A percentile compares a stretch with the other conserved stretches of the same genome.
Conservation (phyloP, 2,888 invertebrate species). For the Liodrosophila aerea region DNA sequence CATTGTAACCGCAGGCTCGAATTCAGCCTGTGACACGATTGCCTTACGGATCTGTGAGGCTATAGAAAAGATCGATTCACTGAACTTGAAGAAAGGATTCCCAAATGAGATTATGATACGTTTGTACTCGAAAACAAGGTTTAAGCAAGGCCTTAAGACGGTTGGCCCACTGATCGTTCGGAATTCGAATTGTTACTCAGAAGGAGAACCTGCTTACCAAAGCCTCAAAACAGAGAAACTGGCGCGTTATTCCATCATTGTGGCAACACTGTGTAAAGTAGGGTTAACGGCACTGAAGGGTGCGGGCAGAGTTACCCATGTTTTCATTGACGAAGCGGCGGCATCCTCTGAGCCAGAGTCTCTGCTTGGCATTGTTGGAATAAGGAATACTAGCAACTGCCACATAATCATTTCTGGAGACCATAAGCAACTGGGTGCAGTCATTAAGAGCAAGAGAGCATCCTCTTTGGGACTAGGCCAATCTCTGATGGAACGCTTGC, state of each 20-base stretch:
- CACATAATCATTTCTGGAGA: slow-evolving; percentile 89
- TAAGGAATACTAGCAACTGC: slow-evolving; percentile 69
- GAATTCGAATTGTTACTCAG: slow-evolving; percentile 78
- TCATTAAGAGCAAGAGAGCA: slow-evolving; percentile 82
- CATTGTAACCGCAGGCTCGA: slow-evolving; percentile 88
- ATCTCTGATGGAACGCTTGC: slow-evolving; percentile 89
- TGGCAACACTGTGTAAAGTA: slow-evolving; percentile 86
- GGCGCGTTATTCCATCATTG: slow-evolving; percentile 86
- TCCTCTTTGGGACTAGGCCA: slow-evolving; percentile 59
- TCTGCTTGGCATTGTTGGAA: slow-evolving; percentile 84
- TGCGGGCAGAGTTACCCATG: slow-evolving; percentile 82
- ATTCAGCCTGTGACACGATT: slow-evolving; percentile 88
- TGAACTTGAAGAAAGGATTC: too few species aligned
- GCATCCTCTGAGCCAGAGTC: slow-evolving; percentile 88
- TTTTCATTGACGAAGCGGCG: slow-evolving; percentile 90
- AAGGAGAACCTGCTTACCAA: background rate
- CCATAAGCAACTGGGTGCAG: slow-evolving; percentile 89
- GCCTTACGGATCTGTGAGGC: slow-evolving; percentile 83
- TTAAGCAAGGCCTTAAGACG: slow-evolving; percentile 64
- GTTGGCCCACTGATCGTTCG: slow-evolving; percentile 68
- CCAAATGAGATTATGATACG: too few species aligned
- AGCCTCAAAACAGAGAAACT: slow-evolving; percentile 78
- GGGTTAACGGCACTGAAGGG: slow-evolving; percentile 82
- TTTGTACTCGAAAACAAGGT: slow-evolving; percentile 27
- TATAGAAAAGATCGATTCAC: slow-evolving; percentile 17